A percentile compares a stretch with the other conserved stretches of the same genome.
Conservation (phyloP, 2,888 invertebrate genomes). For the Eulithis testata region DNA sequence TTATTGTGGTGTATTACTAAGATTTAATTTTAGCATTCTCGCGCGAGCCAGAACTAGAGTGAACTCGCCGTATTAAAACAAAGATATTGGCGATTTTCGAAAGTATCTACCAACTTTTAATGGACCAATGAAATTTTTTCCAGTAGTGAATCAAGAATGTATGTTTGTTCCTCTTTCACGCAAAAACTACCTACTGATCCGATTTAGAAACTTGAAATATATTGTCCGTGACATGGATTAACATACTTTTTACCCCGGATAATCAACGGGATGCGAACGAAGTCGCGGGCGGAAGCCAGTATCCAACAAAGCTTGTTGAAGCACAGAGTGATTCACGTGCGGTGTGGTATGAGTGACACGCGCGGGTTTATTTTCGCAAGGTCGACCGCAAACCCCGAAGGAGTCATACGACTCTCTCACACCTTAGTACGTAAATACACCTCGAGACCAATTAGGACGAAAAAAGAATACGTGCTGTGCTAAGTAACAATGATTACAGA, state of each 20-base stretch:
- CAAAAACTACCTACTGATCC: too few relatives aligned
- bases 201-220: too few relatives aligned
- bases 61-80: slow-evolving; percentile 10
- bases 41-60: slow-evolving; percentile 32
- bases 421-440: slow-evolving; percentile 6
- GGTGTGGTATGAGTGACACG: slow-evolving; percentile 48
- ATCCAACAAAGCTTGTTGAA: slow-evolving; percentile 14
- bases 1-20: slow-evolving; percentile 40
- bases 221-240: too few relatives aligned
- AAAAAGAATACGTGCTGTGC: neutral
- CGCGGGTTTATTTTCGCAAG: slow-evolving; percentile 49
- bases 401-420: slow-evolving; percentile 12
- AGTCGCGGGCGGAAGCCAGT: neutral
- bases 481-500: neutral
- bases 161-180: too few relatives aligned
- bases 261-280: too few relatives aligned
- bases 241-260: too few relatives aligned
- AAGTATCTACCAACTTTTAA: neutral
- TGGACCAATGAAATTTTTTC: too few relatives aligned
- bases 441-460: neutral
- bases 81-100: neutral
- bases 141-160: too few relatives aligned
- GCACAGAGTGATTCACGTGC: slow-evolving; percentile 43
- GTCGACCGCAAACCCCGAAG: slow-evolving; percentile 35
- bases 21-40: slow-evolving; percentile 40